Evolutionary conservation across 2,888 invertebrate species (phyloP), one percentile per base, ranked within the genome.

Genomic region (Lasioglossum morio): DNA sequence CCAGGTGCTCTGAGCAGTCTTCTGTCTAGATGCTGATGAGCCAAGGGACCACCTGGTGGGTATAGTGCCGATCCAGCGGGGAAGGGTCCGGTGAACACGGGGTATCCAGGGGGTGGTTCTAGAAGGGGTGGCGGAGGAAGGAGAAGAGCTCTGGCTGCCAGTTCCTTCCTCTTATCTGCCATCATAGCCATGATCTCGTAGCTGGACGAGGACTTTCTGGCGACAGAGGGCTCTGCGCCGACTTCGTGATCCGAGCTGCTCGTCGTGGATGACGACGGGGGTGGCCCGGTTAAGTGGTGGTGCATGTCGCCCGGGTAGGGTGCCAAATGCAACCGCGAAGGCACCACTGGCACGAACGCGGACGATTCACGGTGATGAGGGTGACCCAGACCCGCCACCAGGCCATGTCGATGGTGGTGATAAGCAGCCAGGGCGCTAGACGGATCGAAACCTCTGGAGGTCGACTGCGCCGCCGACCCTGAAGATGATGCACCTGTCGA

Each of bases 151-250:
- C 96, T 96, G 0, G 95, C 95, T 0, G 97, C 98, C 77, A 98
- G 95, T 93, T 98, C 98, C 94, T 98, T 98, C 82, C 98, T 96
- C 94, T 98, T 98, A 93, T 98, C 98, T 4, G 98, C 98, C 98
- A 98, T 98, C 97, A 98, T 98, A 63, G 98, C 98, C 96, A 98
- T 98, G 90, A 98, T 96, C 94, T 98, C 98, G 92, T 97, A 98
- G 91, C 96, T 96, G 2, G 97, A 96, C 2, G 93, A 93, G 7
- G 92, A 92, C 66, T 95, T 95, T 53, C 94, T 91, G 5, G 90
- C 90, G 1, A 89, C 92, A 0, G 94, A 88, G 4, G 92, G 87
- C 66, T 95, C 95, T 1, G 93, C 34, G 16, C 92, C 91, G 12
- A 91, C 91, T 5, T 95, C 95, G 76, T 94, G 94, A 2, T 92